Evolutionary conservation across 2,113 vertebrate species (phyloP), one percentile per base, ranked within the genome.

Genomic region (Phrynosoma blainvillii): DNA sequence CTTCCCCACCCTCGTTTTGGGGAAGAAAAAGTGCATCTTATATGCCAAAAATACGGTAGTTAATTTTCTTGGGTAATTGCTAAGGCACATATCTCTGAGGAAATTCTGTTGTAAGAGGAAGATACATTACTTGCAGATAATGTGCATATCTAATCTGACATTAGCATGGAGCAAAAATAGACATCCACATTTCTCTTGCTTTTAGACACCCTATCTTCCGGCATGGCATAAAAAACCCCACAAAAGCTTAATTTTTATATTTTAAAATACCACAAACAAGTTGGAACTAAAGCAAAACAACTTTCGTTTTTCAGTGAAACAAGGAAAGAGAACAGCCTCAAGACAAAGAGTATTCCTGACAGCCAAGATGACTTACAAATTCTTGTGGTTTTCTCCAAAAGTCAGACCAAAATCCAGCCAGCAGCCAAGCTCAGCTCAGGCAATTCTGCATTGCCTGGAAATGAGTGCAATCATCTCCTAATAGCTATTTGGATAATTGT

Each of bases 351-450:
- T 90, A 95, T 96, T 91, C 94, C 95, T 94, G 90, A 92, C 7
- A 79, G 96, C 96, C 96, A 95, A 96, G 93, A 95, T 80, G 96
- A 94, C 96, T 96, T 97, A 97, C 95, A 97, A 97, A 97, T 96
- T 97, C 96, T 97, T 97, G 97, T 96, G 96, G 97, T 96, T 97
- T 97, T 97, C 95, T 97, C 96, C 96, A 96, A 96, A 97, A 97
- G 96, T 97, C 97, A 96, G 95, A 92, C 96, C 96, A 95, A 96
- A 95, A 95, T 88, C 89, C 92, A 93, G 92, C 91, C 91, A 91
- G 95, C 96, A 96, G 96, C 95, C 95, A 95, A 94, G 89, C 92
- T 84, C 66, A 93, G 94, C 83, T 77, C 95, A 97, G 97, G 97
- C 97, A 96, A 82, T 88, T 3, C 85, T 30, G 82, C 87, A 80